phyloP scores from a whole-genome alignment of 2,888 invertebrate species.

The Ennomos fuscantarius region DNA sequence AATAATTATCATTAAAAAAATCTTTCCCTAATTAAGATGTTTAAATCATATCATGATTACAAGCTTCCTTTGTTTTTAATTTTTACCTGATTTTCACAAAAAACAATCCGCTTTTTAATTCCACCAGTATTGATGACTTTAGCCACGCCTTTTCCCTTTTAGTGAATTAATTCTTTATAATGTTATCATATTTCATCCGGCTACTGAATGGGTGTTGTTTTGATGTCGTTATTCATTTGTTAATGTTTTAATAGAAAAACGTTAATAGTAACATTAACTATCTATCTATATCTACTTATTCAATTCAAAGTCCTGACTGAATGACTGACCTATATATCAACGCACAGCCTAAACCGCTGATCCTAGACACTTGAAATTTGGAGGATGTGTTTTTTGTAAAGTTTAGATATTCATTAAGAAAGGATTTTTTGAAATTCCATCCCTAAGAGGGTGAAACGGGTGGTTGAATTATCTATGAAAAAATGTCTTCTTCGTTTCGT shows the following conservation, averaged over 20 bases:
- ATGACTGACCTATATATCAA: no score
- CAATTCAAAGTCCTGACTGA: no score
- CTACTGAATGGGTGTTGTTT: constrained; percentile 69
- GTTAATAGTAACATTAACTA: no score
- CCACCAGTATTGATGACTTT: constrained; percentile 53
- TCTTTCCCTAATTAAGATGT: constrained; percentile 61
- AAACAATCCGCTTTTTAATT: constrained; percentile 50
- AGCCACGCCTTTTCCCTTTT: constrained; percentile 60
- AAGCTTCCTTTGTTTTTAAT: constrained; percentile 48
- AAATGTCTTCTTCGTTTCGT: no score
- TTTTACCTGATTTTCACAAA: constrained; percentile 41
- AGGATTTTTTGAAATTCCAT: no score
- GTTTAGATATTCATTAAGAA: no score
- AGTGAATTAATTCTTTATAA: constrained; percentile 61
- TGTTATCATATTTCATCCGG: constrained; percentile 63
- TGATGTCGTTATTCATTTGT: constrained; percentile 68
- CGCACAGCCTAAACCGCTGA: no score
- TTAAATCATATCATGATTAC: constrained; percentile 51
- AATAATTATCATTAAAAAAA: constrained; percentile 40
- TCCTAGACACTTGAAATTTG: no score
- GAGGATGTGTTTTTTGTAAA: no score
- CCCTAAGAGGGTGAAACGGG: no score
- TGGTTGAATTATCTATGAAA: no score
- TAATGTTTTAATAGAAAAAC: constrained; percentile 10
- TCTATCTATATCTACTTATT: no score